phyloP scores from a whole-genome alignment of 2,888 invertebrate genomes.

The Cheilosia vernalis region DNA sequence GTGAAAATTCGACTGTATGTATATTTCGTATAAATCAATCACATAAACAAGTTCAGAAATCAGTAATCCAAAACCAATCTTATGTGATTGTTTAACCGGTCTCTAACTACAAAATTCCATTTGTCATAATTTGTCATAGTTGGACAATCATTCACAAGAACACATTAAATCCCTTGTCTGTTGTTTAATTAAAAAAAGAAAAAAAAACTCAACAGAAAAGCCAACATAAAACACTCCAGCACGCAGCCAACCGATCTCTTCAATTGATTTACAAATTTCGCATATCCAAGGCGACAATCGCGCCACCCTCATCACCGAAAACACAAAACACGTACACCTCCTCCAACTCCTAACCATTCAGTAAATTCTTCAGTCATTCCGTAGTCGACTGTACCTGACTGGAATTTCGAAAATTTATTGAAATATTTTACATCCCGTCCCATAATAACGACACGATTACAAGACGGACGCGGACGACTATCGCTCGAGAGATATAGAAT shows the following conservation, averaged over 20 bases:
- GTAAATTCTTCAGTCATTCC: constrained; percentile 9
- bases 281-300: constrained; percentile 17
- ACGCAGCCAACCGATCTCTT: constrained; percentile 10
- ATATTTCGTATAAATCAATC: no score
- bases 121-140: no score
- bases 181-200: neutral
- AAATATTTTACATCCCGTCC: constrained; percentile 28
- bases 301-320: neutral
- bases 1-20: no score
- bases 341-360: neutral
- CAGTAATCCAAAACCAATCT: no score
- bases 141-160: no score
- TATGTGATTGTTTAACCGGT: no score
- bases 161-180: neutral
- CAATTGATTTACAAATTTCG: constrained; percentile 71
- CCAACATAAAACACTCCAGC: constrained; percentile 25
- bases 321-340: neutral
- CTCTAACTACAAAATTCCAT: no score
- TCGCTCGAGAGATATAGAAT: constrained; percentile 15
- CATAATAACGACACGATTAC: neutral
- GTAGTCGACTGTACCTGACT: constrained; percentile 55
- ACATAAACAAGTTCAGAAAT: no score
- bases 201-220: neutral
- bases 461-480: neutral
- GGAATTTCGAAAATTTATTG: constrained; percentile 49